These are phyloP conservation scores for Heterocephalus glaber DNA, from an alignment of 2,113 vertebrate genomes.

Conservation along the genomic window DNA sequence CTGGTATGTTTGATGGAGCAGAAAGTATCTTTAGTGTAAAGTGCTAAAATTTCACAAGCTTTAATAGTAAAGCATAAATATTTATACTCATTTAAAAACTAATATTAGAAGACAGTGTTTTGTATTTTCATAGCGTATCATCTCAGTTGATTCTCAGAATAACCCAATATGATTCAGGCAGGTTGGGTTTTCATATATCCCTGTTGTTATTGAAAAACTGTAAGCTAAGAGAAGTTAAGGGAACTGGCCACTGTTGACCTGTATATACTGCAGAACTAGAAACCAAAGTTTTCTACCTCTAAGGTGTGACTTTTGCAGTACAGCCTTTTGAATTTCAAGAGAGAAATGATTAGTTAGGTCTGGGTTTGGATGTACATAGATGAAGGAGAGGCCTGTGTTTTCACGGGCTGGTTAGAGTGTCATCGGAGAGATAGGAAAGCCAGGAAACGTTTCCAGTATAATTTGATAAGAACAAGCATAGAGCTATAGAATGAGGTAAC, in stretches of 20 bases:
- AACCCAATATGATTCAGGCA: neutral
- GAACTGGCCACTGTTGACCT: neutral
- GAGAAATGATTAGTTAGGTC: neutral
- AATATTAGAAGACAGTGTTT: constrained; percentile 43
- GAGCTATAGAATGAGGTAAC: neutral
- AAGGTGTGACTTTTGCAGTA: neutral
- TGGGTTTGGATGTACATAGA: neutral
- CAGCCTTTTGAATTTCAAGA: neutral
- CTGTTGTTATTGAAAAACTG: neutral
- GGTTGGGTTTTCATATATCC: neutral
- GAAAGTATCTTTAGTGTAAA: constrained; percentile 40
- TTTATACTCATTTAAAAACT: constrained; percentile 50
- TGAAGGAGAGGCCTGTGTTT: neutral
- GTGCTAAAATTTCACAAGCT: constrained; percentile 35
- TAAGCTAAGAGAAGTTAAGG: neutral
- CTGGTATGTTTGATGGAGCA: neutral
- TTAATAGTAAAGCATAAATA: constrained; percentile 46
- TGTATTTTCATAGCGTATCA: constrained; percentile 28
- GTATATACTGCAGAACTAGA: neutral
- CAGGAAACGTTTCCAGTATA: neutral
- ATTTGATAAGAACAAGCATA: neutral
- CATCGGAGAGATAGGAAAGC: neutral
- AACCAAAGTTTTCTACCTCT: neutral
- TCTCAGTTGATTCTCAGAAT: constrained; percentile 31
- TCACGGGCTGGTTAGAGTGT: neutral